Evolutionary conservation across 2,888 invertebrate genomes (phyloP).

Genomic region (Sepioteuthis lessoniana): DNA sequence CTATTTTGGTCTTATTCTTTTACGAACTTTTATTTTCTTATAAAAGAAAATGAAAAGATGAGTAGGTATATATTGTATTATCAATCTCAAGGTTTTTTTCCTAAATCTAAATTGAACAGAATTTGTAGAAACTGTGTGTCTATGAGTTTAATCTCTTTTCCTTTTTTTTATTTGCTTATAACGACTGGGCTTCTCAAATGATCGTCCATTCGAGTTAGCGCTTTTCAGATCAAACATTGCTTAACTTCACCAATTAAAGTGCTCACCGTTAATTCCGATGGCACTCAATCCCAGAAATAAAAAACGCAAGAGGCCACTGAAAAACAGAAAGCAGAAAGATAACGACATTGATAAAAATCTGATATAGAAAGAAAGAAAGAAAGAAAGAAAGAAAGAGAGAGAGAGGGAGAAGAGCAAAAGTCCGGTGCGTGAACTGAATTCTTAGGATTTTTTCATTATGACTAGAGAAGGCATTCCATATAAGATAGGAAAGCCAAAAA

Average conservation of each 20-base stretch:
- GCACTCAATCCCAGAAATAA: neutral
- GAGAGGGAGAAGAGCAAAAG: neutral
- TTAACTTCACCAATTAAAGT: neutral
- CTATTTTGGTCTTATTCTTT: too few species aligned
- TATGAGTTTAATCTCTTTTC: too few species aligned
- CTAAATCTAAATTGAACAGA: too few species aligned
- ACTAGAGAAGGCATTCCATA: neutral
- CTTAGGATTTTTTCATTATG: neutral
- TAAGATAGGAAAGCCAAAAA: neutral
- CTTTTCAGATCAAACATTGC: neutral
- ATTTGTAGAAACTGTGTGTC: too few species aligned
- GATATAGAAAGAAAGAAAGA: neutral
- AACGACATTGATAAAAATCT: neutral
- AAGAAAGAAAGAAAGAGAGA: neutral
- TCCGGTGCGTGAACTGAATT: neutral
- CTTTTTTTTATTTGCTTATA: neutral
- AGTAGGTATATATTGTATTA: too few species aligned
- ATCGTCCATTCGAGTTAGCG: neutral
- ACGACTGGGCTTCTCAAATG: neutral
- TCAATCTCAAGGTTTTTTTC: too few species aligned
- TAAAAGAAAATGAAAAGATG: too few species aligned
- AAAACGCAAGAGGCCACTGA: neutral
- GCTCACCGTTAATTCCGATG: neutral
- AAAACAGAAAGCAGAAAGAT: conserved; percentile 11
- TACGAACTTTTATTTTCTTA: too few species aligned